Evolutionary conservation across 2,888 invertebrate species (phyloP), one percentile per base, ranked within the genome.

Genomic region (Andricus quercusramuli): DNA sequence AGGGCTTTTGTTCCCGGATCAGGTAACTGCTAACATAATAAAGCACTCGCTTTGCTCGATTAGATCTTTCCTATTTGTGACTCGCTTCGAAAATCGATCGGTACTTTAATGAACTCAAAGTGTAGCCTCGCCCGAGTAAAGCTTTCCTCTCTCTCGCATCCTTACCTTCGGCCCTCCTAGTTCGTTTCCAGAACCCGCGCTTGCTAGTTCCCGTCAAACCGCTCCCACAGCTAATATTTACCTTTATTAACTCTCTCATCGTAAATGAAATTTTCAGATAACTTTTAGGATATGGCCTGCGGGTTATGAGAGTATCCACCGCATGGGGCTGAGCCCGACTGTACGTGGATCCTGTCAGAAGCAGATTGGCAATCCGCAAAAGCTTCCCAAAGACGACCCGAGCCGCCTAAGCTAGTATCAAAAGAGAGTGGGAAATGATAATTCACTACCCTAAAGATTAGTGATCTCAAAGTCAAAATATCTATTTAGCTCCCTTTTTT

Each of bases 191-290:
- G 87, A 85, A 84, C 83, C 83, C 67, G 85, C 85, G 85, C 84
- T 84, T 86, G 86, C 88, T 86, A 88, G 88, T 89, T 90, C 89
- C 89, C 90, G 90, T 89, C 90, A 90, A 90, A 89, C 91, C 90
- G 88, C 90, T 90, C 89, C 89, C 87, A 90, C 89, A 90, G 91
- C 91, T 90, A 91, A 92, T 92, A 92, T 92, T 92, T 92, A 92
- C 91, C 91, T 92, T 92, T 92, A 91, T 92, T 92, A 92, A 92
- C 91, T 92, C 90, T 90, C 91, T 90, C 90, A 90, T 90, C 90
- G 90, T 91, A 91, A 92, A 92, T 91, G 91, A 92, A 92, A 92
- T 92, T 92, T 92, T 92, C 92, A 92, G 90, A 91, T 91, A 92
- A 91, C 91, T 92, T 91, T 91, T 91, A 89, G 91, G 89, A 91